phyloP scores from a whole-genome alignment of 2,888 invertebrate genomes.

The Drosophila mayaguana region DNA sequence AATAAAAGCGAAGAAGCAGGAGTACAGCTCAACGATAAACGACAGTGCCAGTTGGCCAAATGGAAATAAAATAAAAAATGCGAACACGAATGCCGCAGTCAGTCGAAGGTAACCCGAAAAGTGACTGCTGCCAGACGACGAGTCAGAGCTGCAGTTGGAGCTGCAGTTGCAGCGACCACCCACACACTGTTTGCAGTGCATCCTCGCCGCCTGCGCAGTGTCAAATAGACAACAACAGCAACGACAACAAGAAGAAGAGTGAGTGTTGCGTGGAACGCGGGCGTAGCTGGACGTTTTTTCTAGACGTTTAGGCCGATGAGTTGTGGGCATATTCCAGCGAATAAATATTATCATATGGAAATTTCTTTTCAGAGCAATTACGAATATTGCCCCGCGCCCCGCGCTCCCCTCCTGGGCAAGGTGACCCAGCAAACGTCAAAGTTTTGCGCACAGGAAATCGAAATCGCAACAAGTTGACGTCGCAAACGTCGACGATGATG shows the following conservation, averaged over 20 bases:
- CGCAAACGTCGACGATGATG: constrained; percentile 71
- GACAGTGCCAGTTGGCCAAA: constrained; percentile 45
- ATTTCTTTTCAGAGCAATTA: constrained; percentile 74
- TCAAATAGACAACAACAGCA: constrained; percentile 69
- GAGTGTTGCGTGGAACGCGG: constrained; percentile 70
- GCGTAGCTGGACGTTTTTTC: constrained; percentile 54
- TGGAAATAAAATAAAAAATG: constrained; percentile 62
- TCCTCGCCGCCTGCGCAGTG: constrained; percentile 80
- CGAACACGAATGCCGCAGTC: constrained; percentile 57
- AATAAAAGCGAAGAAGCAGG: constrained; percentile 58
- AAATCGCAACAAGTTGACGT: constrained; percentile 78
- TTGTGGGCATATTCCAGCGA: constrained; percentile 61
- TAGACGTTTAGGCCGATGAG: constrained; percentile 55
- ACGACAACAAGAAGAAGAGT: constrained; percentile 20
- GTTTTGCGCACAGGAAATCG: constrained; percentile 72
- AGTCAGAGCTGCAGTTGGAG: constrained; percentile 12
- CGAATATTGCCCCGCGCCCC: constrained; percentile 57
- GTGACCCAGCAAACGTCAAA: constrained; percentile 71
- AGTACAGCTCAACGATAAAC: constrained; percentile 23
- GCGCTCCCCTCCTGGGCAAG: constrained; percentile 28
- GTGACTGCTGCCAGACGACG: constrained; percentile 41
- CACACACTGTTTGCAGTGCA: constrained; percentile 57
- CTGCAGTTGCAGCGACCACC: constrained; percentile 50
- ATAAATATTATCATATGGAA: constrained; percentile 82
- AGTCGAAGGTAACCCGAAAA: constrained; percentile 39